A percentile compares a stretch with the other conserved stretches of the same genome.
Evolutionary conservation across 2,888 invertebrate genomes (phyloP).

Genomic region (Euzetes globulus): DNA sequence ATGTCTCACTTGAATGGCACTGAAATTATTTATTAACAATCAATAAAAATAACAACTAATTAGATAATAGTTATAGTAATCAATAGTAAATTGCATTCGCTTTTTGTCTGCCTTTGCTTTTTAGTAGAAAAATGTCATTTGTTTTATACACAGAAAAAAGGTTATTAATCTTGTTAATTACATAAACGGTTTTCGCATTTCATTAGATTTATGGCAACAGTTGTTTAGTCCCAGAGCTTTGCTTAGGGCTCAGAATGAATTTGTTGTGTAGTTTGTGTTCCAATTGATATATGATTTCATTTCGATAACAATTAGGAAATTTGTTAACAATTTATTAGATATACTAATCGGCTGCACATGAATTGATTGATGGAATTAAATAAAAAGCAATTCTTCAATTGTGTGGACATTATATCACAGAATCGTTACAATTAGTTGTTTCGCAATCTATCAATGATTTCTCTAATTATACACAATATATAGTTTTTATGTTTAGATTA

Average conservation of each 20-base stretch:
- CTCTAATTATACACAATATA: conserved; percentile 17
- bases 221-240: conserved; percentile 4
- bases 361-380: conserved; percentile 12
- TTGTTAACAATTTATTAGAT: background rate
- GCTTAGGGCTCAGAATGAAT: background rate
- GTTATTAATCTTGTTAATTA: no score
- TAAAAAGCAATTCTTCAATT: conserved; percentile 15
- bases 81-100: conserved; percentile 5
- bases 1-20: conserved; percentile 11
- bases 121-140: background rate
- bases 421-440: conserved; percentile 19
- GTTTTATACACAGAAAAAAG: background rate
- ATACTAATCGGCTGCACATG: conserved; percentile 18
- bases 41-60: background rate
- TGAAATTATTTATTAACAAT: conserved; percentile 17
- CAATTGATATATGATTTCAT: conserved; percentile 4
- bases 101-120: conserved; percentile 12
- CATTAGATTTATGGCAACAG: background rate
- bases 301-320: background rate
- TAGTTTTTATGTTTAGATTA: conserved; percentile 11
- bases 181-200: background rate
- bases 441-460: background rate
- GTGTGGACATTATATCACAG: conserved; percentile 28
- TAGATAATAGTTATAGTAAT: background rate
- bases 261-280: background rate